Base-by-base conservation (phyloP, 2,797 vertebrate species). In the Sebastes trivittatus region DNA sequence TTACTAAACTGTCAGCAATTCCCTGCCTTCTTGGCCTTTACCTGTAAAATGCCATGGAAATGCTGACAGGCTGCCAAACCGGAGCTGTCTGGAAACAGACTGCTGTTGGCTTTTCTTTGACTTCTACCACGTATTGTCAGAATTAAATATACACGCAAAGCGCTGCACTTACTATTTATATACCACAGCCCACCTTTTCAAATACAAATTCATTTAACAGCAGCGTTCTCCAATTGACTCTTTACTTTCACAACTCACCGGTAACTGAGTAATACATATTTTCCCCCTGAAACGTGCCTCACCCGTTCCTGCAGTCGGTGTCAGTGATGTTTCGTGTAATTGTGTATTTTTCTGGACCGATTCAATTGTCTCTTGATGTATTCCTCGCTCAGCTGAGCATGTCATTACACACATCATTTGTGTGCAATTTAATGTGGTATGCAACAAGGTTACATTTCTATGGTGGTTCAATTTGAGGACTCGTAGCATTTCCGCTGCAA, bases 1-100 rank as follows among this genome's bases (percentile, higher is more conserved):
- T 91, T 87, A 88, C 87, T 91, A 86, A 92, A 90, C 90, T 93
- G 92, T 94, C 94, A 94, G 93, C 89, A 91, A 79, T 92, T 85
- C 82, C 70, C 78, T 82, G 73, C 82, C 89, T 88, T 81, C 78
- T 90, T 94, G 92, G 92, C 88, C 93, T 90, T 89, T 89, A 89
- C 91, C 90, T 94, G 91, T 87, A 85, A 90, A 94, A 92, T 85
- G 84, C 81, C 90, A 90, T 88, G 88, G 84, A 94, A 93, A 92
- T 85, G 89, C 89, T 95, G 93, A 94, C 92, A 91, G 79, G 82
- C 91, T 92, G 89, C 90, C 92, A 93, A 86, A 84, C 34, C 67
- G 6, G 79, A 89, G 88, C 79, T 69, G 69, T 63, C 75, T 76
- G 66, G 73, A 81, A 89, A 81, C 20, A 65, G 79, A 80, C 77